Percentiles rank a stretch among this genome's conserved stretches.
Evolutionary conservation across 2,113 vertebrate species (phyloP).

Genomic region (Delphinus delphis): DNA sequence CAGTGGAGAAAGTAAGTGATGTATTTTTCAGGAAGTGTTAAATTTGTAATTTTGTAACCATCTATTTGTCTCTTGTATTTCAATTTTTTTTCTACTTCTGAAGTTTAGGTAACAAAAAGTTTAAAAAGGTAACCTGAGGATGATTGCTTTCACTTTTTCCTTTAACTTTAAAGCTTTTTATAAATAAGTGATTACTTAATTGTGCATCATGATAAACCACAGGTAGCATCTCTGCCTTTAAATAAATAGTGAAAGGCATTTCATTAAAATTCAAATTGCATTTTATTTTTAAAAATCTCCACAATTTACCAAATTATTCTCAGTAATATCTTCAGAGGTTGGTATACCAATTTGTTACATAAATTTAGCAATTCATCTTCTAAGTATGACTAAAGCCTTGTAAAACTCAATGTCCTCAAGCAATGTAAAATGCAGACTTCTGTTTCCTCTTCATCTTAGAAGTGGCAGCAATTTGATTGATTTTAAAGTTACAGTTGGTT

Average conservation of each 20-base stretch:
- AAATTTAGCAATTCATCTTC: neutral
- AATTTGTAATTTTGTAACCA: neutral
- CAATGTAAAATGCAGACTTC: neutral
- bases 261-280: conserved; percentile 23
- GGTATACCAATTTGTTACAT: neutral
- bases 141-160: neutral
- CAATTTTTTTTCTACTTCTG: neutral
- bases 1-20: conserved; percentile 96
- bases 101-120: neutral
- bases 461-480: neutral
- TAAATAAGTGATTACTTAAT: neutral
- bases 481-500: neutral
- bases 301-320: neutral
- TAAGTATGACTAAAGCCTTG: neutral
- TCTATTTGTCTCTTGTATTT: neutral
- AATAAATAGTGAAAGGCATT: neutral
- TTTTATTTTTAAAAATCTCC: conserved; percentile 23
- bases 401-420: neutral
- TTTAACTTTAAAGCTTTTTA: conserved; percentile 25
- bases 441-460: neutral
- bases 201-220: neutral
- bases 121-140: neutral
- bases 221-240: conserved; percentile 8
- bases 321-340: neutral
- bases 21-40: neutral